Evolutionary conservation across 1,140 invertebrate species (phyloP), one percentile per base, ranked within the genome.

Genomic region (Pseudomyrmex cubaensis): DNA sequence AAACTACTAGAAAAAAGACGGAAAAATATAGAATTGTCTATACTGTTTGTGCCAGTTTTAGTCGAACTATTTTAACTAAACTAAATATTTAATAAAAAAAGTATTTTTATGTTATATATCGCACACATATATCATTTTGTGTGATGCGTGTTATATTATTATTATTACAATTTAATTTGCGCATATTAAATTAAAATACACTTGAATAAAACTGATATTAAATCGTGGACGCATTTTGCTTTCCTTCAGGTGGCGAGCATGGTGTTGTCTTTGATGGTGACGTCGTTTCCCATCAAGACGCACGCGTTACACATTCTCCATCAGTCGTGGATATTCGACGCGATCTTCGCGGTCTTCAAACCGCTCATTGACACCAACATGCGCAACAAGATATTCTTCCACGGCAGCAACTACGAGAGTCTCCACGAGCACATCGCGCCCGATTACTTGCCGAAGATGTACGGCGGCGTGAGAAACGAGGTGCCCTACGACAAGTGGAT

Each of bases 311-410:
- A 98, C 91, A 96, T 98, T 57, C 94, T 98, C 0, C 96, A 97
- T 88, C 96, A 98, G 88, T 97, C 97, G 0, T 97, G 97, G 96
- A 92, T 97, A 0, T 97, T 97, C 89, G 97, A 97, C 89, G 96
- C 97, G 50, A 96, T 97, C 25, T 97, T 96, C 90, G 95, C 95
- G 64, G 95, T 97, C 8, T 97, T 98, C 89, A 97, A 97, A 88
- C 97, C 97, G 0, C 93, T 98, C 3, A 92, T 98, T 12, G 96
- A 96, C 85, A 91, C 95, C 1, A 92, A 95, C 52, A 97, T 97
- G 96, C 95, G 95, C 35, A 95, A 96, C 9, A 96, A 94, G 84
- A 96, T 97, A 64, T 97, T 95, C 92, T 97, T 98, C 91, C 97
- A 98, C 91, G 97, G 97, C 1, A 94, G 95, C 54, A 95, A 98